Conservation (phyloP, 2,888 invertebrate species). For the Pyrochroa serraticornis region DNA sequence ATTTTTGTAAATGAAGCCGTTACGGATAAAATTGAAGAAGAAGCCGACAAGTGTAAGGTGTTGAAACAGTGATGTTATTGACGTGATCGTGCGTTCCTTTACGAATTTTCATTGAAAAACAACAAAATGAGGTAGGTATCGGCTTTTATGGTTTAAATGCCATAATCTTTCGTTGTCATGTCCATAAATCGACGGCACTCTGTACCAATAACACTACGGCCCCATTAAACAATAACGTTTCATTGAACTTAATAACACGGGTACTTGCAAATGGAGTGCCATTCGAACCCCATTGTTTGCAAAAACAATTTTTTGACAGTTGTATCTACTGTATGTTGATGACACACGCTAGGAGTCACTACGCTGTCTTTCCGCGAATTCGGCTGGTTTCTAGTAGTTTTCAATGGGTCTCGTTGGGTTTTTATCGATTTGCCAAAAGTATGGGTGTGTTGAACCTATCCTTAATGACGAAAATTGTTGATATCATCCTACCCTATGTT, state of each 20-base stretch:
- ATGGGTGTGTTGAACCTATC: conserved; percentile 55
- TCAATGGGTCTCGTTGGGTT: conserved; percentile 37
- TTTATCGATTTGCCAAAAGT: conserved; percentile 53
- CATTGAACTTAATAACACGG: neutral
- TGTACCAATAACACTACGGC: neutral
- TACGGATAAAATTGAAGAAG: conserved; percentile 27
- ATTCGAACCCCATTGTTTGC: conserved; percentile 7
- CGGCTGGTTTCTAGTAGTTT: conserved; percentile 14
- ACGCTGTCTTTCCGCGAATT: conserved; percentile 1
- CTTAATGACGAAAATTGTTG: conserved; percentile 36
- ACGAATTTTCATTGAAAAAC: conserved; percentile 44
- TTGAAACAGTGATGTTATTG: conserved; percentile 39
- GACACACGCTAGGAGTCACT: neutral
- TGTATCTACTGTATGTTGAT: conserved; percentile 17
- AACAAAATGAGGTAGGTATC: conserved; percentile 46
- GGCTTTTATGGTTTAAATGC: conserved; percentile 14
- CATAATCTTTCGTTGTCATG: no score
- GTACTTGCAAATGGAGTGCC: conserved; percentile 6
- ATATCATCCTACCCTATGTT: conserved; percentile 38
- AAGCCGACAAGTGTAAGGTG: conserved; percentile 14
- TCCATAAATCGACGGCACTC: no score
- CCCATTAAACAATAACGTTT: no score
- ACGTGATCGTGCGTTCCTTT: conserved; percentile 39
- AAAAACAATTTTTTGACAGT: conserved; percentile 20
- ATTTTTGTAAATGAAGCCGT: conserved; percentile 39